These are phyloP conservation scores for Naja naja DNA, from an alignment of 2,113 vertebrate genomes.

Conservation along the genomic window DNA sequence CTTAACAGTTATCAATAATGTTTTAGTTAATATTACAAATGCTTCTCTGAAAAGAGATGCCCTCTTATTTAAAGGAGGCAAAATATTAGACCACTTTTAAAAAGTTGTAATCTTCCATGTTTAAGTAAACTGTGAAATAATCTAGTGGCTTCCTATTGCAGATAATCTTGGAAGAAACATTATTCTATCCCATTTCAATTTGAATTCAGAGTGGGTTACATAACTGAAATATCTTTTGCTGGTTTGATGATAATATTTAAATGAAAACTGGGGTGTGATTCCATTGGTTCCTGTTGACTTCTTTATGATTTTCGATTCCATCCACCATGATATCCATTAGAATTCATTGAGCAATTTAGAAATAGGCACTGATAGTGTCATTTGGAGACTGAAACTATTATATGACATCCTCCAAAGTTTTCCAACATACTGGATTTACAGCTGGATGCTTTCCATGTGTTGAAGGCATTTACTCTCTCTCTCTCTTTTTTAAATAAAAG, in stretches of 20 bases:
- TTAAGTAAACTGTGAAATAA: neutral
- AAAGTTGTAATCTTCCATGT: neutral
- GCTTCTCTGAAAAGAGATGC: neutral
- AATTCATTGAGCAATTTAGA: neutral
- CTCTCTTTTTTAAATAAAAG: neutral
- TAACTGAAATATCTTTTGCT: neutral
- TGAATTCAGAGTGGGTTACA: neutral
- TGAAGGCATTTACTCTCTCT: neutral
- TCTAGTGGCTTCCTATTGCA: neutral
- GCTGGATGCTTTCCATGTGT: neutral
- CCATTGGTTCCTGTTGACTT: neutral
- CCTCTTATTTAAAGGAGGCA: neutral
- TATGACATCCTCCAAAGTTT: neutral
- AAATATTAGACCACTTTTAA: neutral
- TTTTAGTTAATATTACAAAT: neutral
- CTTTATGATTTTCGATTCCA: neutral
- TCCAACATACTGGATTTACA: neutral
- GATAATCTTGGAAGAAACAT: neutral
- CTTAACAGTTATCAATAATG: neutral
- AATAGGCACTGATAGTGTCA: neutral
- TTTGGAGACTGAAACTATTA: neutral
- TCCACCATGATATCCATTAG: neutral
- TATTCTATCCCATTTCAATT: neutral
- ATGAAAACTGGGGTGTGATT: neutral
- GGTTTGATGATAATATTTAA: neutral